Base-by-base conservation (phyloP, 1,140 invertebrate species). In the Drosophila navojoa region DNA sequence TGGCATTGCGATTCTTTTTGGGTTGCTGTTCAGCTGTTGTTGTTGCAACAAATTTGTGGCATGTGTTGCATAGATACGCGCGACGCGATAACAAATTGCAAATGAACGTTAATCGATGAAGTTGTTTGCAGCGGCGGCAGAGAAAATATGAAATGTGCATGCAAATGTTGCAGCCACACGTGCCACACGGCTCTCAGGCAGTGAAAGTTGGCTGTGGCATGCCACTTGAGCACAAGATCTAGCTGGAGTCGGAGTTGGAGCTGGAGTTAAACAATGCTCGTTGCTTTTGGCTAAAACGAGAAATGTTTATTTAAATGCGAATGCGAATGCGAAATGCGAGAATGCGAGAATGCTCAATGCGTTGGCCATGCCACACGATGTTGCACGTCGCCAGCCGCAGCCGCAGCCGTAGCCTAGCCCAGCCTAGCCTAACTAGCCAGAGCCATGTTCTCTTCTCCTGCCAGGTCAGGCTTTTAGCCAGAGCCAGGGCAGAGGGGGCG, bases 241-340 rank as follows among this genome's bases (percentile, higher is more conserved):
- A 42, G 60, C 22, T 9, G 4, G 2, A 50, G 47, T 29, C 15
- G 7, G 4, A 29, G 32, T 32, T 32, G 32, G 27, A 29, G 27
- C 27, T 29, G 4, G 44, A 67, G 62, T 75, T 29, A 87, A 87
- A 87, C 81, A 87, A 86, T 85, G 81, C 62, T 54, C 66, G 50
- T 79, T 64, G 44, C 54, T 59, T 54, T 61, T 61, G 44, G 25
- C 47, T n/a, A 54, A 19, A 67, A 77, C 80, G 82, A 72, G 71
- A 87, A 89, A 89, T 89, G 85, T 84, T 89, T 89, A 89, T 89
- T 89, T 89, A 89, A 89, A 89, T 87, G 79, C 85, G 76, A 68
- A 79, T 73, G 45, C 64, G 57, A 22, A 22, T 22, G 19, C 63
- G 57, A 89, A 68, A 79, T 72, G 45, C 64, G 57, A 89, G 13